phyloP scores from a whole-genome alignment of 1,140 invertebrate species.

The Atta texana region DNA sequence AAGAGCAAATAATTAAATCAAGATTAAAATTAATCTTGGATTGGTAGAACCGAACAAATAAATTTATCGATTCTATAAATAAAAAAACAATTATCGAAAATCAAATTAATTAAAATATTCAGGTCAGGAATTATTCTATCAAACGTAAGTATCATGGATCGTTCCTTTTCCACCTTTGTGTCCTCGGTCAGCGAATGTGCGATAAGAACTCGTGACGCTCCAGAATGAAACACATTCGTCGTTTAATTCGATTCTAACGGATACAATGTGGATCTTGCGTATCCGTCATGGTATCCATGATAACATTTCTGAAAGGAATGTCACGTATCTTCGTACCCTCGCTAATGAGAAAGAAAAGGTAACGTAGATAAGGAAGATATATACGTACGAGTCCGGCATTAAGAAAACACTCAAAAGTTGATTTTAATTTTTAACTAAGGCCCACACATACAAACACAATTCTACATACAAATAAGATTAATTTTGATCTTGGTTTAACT shows the following conservation, averaged over 20 bases:
- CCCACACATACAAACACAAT: too few species aligned
- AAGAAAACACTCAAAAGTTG: slow-evolving; percentile 23
- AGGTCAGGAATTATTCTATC: neutral
- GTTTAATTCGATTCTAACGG: neutral
- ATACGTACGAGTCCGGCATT: slow-evolving; percentile 37
- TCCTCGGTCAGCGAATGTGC: neutral
- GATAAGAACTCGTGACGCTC: neutral
- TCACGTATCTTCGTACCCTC: neutral
- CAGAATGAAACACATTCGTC: neutral
- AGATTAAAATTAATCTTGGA: too few species aligned
- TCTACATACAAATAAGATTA: too few species aligned
- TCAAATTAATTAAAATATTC: neutral
- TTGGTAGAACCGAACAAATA: too few species aligned
- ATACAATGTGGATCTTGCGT: neutral
- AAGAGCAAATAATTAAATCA: too few species aligned
- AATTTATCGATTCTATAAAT: neutral
- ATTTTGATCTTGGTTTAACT: too few species aligned
- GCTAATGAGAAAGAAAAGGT: neutral
- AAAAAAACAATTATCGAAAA: neutral
- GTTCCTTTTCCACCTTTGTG: neutral
- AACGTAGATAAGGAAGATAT: neutral
- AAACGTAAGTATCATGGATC: slow-evolving; percentile 14
- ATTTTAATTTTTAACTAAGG: too few species aligned
- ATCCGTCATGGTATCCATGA: neutral
- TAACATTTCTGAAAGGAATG: neutral